phyloP scores from a whole-genome alignment of 2,888 invertebrate genomes.

The Chrysolina oricalcia region DNA sequence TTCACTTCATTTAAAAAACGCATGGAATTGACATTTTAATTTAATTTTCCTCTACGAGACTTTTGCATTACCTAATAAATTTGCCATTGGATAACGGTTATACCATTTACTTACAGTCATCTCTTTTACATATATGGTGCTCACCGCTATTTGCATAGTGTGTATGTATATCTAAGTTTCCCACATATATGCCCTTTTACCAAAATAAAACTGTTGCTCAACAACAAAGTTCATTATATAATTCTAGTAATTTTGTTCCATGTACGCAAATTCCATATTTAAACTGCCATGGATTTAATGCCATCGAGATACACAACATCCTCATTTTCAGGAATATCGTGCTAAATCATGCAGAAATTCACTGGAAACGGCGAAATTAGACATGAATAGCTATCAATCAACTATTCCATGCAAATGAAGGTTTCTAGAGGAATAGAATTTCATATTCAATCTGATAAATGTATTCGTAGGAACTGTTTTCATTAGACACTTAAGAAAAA shows the following conservation, averaged over 20 bases:
- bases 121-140: conserved; percentile 61
- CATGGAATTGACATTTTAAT: conserved; percentile 48
- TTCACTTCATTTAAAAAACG: conserved; percentile 49
- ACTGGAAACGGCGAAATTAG: not conserved
- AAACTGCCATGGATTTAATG: conserved; percentile 49
- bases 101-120: conserved; percentile 62
- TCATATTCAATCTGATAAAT: not conserved
- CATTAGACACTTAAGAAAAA: too few relatives aligned
- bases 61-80: conserved; percentile 61
- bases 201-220: conserved; percentile 49
- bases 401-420: not conserved
- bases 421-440: not conserved
- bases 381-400: not conserved
- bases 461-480: too few relatives aligned
- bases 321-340: conserved; percentile 36
- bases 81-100: conserved; percentile 61
- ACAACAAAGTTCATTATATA: conserved; percentile 52
- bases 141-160: conserved; percentile 58
- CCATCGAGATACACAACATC: conserved; percentile 42
- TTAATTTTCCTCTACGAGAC: conserved; percentile 58
- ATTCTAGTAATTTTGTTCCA: conserved; percentile 52
- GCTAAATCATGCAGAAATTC: conserved; percentile 6
- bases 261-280: conserved; percentile 52
- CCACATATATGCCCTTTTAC: conserved; percentile 55
- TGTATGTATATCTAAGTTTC: conserved; percentile 53